Evolutionary conservation across 30 jellyfish, hydroid and myxozoan species (phyloP), one percentile per base, ranked within the genome.

Genomic region (Cassiopea xamachana): DNA sequence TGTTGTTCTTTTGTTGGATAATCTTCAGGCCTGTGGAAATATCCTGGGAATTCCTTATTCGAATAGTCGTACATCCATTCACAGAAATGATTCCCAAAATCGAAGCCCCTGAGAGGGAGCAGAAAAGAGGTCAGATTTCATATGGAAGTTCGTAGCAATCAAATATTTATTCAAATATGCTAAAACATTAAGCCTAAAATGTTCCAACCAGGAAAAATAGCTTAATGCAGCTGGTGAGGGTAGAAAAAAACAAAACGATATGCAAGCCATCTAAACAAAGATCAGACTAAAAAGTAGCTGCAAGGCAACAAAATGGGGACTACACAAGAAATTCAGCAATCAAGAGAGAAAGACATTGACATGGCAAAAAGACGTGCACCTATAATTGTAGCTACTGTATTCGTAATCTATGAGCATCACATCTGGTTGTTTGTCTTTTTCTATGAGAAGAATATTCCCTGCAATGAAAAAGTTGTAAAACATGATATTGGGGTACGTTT

Each of bases 71-170:
- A 90, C 95, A 94, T 84, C 93, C 93, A 86, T 77, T 94, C 98
- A 43, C 97, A 94, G 74, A 94, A 94, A 81, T 94, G 98, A 64
- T 94, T 94, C 46, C 98, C 98, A 79, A 94, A 50, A 75, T 94
- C 98, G 87, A 89, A 94, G 45, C 97, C 98, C 64, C 98, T 94
- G 48, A 17, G 83, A 89, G 2, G 71, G 73, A 87, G 7, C 78
- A 14, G 39, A 86, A 76, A 50, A 39, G 13, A 7, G 19, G 50
- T 27, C 39, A 27, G 39, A 27, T 27, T 27, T 27, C 39, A 27
- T 27, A 27, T 0, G 39, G 39, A 27, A 27, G 39, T 27, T 27
- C 39, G 39, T 27, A 27, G 39, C 39, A 27, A 27, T 27, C 39
- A 27, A 27, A 27, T 27, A 27, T 27, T 27, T 27, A 27, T 0